Percentiles rank a stretch among this genome's conserved stretches.
Evolutionary conservation across 2,113 vertebrate genomes (phyloP).

Genomic region (Felis chaus): DNA sequence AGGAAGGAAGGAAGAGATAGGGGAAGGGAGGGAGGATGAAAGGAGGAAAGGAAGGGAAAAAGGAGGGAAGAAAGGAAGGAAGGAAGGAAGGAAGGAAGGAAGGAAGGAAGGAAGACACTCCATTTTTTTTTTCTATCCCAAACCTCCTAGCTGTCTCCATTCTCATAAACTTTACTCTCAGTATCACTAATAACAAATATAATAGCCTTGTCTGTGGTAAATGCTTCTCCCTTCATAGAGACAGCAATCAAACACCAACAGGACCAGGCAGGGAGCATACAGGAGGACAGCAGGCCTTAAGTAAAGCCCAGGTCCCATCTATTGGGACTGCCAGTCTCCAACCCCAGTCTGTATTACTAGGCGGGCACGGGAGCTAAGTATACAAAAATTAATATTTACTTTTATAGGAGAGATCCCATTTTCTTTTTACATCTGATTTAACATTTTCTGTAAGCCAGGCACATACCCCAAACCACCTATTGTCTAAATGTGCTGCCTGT

Average conservation of each 20-base stretch:
- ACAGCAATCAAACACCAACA: background rate
- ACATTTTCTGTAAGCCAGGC: background rate
- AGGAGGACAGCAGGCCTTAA: background rate
- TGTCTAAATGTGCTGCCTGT: background rate
- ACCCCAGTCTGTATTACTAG: background rate
- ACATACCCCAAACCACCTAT: background rate
- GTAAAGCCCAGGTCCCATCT: background rate
- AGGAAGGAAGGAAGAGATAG: accelerated
- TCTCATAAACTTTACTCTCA: background rate
- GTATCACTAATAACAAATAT: background rate
- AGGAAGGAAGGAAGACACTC: background rate
- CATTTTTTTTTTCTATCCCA: background rate
- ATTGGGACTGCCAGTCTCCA: background rate
- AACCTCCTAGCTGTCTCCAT: background rate
- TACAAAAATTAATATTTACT: background rate
- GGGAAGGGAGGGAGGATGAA: accelerated
- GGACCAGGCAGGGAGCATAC: background rate
- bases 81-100: background rate
- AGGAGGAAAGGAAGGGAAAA: background rate
- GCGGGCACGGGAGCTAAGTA: background rate
- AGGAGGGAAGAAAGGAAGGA: accelerated
- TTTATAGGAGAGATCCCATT: background rate
- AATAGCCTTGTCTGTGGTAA: background rate
- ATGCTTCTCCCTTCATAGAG: background rate
- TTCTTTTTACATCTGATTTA: background rate